These are phyloP conservation scores for Pseudococcus longispinus DNA, from an alignment of 2,888 invertebrate species.

Conservation along the genomic window DNA sequence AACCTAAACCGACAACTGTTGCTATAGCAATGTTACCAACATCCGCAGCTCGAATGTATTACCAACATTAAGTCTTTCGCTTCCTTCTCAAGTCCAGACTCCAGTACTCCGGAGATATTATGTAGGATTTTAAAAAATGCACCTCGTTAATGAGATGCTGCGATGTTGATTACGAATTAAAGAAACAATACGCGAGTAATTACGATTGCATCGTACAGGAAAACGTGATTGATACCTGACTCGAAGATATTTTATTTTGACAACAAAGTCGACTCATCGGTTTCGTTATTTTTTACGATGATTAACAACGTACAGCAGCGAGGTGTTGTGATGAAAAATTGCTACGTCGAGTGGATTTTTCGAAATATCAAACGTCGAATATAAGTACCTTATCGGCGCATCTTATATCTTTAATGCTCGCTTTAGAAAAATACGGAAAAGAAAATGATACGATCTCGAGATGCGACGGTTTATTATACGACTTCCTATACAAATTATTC, in stretches of 20 bases:
- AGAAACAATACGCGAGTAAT: background rate
- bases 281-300: background rate
- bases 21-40: background rate
- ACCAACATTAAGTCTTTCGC: background rate
- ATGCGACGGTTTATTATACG: background rate
- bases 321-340: background rate
- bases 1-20: conserved; percentile 33
- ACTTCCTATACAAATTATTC: conserved; percentile 4
- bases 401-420: background rate
- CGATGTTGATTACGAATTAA: background rate
- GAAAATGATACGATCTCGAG: background rate
- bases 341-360: background rate
- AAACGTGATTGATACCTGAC: background rate
- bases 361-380: background rate
- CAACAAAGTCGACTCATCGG: background rate
- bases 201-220: background rate
- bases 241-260: background rate
- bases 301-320: background rate
- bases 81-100: too few relatives aligned
- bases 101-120: too few relatives aligned
- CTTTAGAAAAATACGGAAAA: background rate
- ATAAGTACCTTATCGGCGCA: background rate
- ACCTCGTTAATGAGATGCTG: background rate
- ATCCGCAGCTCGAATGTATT: background rate
- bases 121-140: too few relatives aligned